A percentile compares a stretch with the other conserved stretches of the same genome.
phyloP scores from a whole-genome alignment of 2,888 invertebrate species.

The Nomada fabriciana region DNA sequence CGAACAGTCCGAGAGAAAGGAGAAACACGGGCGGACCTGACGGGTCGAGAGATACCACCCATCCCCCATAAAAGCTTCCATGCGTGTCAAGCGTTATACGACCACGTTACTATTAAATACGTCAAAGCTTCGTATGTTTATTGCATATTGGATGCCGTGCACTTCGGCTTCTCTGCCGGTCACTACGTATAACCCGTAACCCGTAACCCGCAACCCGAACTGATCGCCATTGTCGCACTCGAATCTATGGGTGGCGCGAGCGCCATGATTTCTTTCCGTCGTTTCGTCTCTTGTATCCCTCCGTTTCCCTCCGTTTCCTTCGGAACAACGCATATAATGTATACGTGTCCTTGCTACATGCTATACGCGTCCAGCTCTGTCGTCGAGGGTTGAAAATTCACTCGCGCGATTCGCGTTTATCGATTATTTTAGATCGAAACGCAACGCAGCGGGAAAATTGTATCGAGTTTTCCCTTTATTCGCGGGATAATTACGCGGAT shows the following conservation, averaged over 20 bases:
- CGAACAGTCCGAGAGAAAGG: slow-evolving; percentile 37
- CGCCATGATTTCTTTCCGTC: neutral
- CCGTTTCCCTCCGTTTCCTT: no score
- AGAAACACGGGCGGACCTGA: slow-evolving; percentile 73
- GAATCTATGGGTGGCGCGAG: neutral
- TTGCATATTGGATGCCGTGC: slow-evolving; percentile 83
- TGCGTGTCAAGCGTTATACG: slow-evolving; percentile 84
- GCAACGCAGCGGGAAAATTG: slow-evolving; percentile 5
- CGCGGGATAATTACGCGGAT: slow-evolving; percentile 50
- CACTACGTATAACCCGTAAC: slow-evolving; percentile 53
- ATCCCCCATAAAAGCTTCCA: slow-evolving; percentile 81
- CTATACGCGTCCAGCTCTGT: no score
- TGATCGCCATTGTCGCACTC: slow-evolving; percentile 66
- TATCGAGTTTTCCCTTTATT: slow-evolving; percentile 39
- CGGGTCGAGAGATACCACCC: slow-evolving; percentile 70
- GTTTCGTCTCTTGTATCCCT: neutral
- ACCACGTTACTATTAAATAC: slow-evolving; percentile 84
- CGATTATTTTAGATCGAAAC: neutral
- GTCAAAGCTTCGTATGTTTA: slow-evolving; percentile 83
- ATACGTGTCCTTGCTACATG: no score
- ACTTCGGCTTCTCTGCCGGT: slow-evolving; percentile 69
- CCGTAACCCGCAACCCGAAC: slow-evolving; percentile 68
- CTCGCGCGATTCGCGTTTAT: neutral
- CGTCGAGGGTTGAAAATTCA: neutral
- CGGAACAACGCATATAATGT: no score